Evolutionary conservation across 2,888 invertebrate genomes (phyloP).

Genomic region (Caenorhabditis sp.): DNA sequence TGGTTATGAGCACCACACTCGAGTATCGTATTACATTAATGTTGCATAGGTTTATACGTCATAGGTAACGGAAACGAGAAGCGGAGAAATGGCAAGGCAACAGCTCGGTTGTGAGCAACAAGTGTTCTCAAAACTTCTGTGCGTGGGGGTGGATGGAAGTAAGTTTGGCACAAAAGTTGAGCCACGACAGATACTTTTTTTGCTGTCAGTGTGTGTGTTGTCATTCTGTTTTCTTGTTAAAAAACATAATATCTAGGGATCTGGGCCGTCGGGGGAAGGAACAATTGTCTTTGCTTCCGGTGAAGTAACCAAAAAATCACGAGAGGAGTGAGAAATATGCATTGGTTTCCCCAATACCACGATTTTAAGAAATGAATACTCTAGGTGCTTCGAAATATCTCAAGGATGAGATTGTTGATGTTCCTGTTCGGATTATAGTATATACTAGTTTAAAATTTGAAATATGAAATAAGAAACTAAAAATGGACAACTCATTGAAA

Average conservation of each 20-base stretch:
- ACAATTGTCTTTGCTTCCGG: background rate
- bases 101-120: conserved; percentile 20
- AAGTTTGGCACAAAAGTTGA: conserved; percentile 30
- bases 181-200: conserved; percentile 34
- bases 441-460: too few species aligned
- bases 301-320: background rate
- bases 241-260: background rate
- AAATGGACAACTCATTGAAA: too few species aligned
- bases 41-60: conserved; percentile 52
- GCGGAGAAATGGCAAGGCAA: background rate
- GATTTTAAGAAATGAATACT: too few species aligned
- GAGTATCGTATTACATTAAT: conserved; percentile 46
- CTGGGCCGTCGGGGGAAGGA: background rate
- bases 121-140: conserved; percentile 45
- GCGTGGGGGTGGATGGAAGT: conserved; percentile 51
- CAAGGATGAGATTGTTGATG: too few species aligned
- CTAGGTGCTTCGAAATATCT: too few species aligned
- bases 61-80: conserved; percentile 17
- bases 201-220: background rate
- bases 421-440: too few species aligned
- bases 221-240: conserved; percentile 5
- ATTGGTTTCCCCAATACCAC: background rate
- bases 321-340: background rate
- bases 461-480: too few species aligned
- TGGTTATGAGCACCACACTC: conserved; percentile 4